These are phyloP conservation scores for Iguana delicatissima DNA, from an alignment of 2,797 vertebrate genomes.

Conservation along the genomic window DNA sequence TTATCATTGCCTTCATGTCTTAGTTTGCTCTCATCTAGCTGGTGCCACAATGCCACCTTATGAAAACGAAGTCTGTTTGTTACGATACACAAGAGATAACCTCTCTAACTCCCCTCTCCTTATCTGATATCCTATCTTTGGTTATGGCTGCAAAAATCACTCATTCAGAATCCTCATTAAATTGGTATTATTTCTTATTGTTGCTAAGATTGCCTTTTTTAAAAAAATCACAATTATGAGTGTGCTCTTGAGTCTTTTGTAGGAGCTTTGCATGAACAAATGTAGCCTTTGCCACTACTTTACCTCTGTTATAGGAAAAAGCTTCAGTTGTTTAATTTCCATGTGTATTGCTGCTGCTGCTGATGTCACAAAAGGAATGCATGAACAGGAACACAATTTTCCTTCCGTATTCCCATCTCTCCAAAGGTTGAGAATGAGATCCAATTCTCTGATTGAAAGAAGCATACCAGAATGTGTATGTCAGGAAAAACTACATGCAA, in stretches of 20 bases:
- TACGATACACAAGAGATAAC: neutral
- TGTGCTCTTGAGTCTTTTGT: neutral
- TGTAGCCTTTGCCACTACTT: neutral
- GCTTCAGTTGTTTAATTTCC: neutral
- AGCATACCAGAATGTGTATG: neutral
- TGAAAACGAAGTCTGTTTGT: constrained; percentile 20
- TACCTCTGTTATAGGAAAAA: neutral
- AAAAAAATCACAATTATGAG: neutral
- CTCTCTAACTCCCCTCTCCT: neutral
- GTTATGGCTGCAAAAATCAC: neutral
- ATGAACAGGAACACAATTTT: neutral
- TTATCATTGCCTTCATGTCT: constrained; percentile 9
- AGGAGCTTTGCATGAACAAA: neutral
- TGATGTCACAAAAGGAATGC: neutral
- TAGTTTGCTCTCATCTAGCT: constrained; percentile 37
- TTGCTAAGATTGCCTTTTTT: neutral
- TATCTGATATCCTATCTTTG: constrained; percentile 13
- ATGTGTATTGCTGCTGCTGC: too few relatives aligned
- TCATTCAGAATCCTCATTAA: neutral
- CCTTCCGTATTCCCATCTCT: neutral
- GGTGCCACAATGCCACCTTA: neutral
- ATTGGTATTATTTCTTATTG: neutral
- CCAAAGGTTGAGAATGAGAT: neutral
- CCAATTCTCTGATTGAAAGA: neutral
- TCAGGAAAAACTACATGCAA: neutral